Evolutionary conservation across 2,888 invertebrate genomes (phyloP).

Genomic region (Drepanosiphum platanoidis): DNA sequence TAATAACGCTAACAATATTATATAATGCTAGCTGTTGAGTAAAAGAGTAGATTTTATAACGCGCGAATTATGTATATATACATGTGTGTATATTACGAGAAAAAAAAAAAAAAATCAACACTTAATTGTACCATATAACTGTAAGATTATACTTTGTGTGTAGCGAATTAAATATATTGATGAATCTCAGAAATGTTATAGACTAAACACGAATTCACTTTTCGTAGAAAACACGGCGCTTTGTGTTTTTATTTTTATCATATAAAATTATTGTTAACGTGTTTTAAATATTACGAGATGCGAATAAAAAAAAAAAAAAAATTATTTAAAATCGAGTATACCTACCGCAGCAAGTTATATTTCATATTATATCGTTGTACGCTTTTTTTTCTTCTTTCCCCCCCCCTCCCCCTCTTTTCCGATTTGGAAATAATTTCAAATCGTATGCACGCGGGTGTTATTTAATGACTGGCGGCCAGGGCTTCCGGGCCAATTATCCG

Average conservation of each 20-base stretch:
- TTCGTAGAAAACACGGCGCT: slow-evolving; percentile 38
- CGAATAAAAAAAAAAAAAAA: slow-evolving; percentile 37
- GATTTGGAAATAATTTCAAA: too few species aligned
- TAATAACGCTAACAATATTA: neutral
- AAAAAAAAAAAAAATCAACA: neutral
- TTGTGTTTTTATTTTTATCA: slow-evolving; percentile 1
- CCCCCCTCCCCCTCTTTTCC: too few species aligned
- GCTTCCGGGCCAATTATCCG: neutral
- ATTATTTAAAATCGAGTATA: neutral
- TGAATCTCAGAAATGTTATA: slow-evolving; percentile 38
- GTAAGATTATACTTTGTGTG: slow-evolving; percentile 1
- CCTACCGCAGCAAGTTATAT: slow-evolving; percentile 29
- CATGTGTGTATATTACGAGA: too few species aligned
- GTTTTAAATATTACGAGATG: slow-evolving; percentile 27
- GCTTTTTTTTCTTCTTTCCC: neutral
- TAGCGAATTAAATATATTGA: slow-evolving; percentile 31
- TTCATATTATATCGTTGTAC: neutral
- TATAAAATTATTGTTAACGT: slow-evolving; percentile 51
- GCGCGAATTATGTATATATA: too few species aligned
- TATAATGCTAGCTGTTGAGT: neutral
- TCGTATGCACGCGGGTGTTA: neutral
- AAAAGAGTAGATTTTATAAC: neutral
- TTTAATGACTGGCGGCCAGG: neutral
- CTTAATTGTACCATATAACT: slow-evolving; percentile 14
- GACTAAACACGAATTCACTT: slow-evolving; percentile 38